phyloP scores from a whole-genome alignment of 2,797 vertebrate genomes.

The Psittacula echo region DNA sequence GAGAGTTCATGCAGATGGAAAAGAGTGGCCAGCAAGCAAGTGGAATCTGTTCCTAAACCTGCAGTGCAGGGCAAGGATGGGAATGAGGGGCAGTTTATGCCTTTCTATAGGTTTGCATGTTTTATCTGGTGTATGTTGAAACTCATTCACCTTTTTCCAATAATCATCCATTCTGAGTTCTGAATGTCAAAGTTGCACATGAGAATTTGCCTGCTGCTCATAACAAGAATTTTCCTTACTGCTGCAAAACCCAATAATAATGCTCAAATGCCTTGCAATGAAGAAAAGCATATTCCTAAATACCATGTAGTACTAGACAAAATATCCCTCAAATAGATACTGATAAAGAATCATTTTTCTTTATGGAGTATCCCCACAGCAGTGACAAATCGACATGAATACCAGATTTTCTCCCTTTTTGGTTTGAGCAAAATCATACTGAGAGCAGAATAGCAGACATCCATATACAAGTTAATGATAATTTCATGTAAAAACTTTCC shows the following conservation, averaged over 20 bases:
- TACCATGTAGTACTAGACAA: background rate
- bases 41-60: background rate
- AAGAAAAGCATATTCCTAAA: background rate
- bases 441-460: background rate
- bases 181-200: background rate
- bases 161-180: background rate
- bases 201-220: background rate
- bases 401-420: background rate
- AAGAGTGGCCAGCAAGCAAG: background rate
- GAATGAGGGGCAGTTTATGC: accelerated
- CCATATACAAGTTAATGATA: background rate
- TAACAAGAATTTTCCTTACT: background rate
- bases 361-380: background rate
- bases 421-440: background rate
- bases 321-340: background rate
- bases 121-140: background rate
- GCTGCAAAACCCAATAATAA: background rate
- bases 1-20: background rate
- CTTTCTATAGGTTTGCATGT: background rate
- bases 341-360: background rate
- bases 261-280: background rate
- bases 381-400: background rate
- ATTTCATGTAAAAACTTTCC: background rate
- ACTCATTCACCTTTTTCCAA: accelerated
- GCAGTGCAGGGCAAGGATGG: accelerated